Conservation (phyloP, 2,113 vertebrate genomes). For the Amazona vittata region DNA sequence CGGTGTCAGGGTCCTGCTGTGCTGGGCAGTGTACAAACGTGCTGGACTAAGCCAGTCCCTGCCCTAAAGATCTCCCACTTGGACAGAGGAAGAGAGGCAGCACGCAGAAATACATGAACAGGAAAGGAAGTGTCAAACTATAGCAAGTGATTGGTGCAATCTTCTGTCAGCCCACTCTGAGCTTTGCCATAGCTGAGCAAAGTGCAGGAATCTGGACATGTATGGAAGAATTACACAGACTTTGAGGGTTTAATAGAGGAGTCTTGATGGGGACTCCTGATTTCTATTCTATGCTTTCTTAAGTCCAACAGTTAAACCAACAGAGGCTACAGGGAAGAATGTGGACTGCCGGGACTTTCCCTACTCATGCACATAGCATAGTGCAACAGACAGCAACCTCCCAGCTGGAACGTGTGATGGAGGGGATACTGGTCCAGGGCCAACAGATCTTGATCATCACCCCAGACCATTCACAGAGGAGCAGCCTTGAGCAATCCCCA, state of each 20-base stretch:
- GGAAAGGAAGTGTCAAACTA: not conserved
- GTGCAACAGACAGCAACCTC: not conserved
- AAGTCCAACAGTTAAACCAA: not conserved
- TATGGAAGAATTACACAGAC: not conserved
- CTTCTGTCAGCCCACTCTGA: accelerated
- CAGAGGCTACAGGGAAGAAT: not conserved
- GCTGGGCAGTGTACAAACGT: not conserved
- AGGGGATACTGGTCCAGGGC: not conserved
- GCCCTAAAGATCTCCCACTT: not conserved
- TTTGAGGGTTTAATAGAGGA: not conserved
- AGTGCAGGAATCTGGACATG: not conserved
- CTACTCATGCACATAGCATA: accelerated
- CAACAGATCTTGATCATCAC: not conserved
- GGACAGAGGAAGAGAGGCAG: not conserved
- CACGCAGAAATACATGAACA: not conserved
- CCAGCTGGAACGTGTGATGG: accelerated
- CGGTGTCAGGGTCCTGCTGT: not conserved
- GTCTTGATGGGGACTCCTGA: not conserved
- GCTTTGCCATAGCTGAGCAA: not conserved
- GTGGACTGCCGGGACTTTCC: not conserved
- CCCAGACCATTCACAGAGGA: not conserved
- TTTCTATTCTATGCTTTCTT: not conserved
- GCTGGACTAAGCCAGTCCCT: not conserved
- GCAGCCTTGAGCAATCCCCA: accelerated
- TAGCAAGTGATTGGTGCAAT: accelerated